Base-by-base conservation (phyloP, 2,888 invertebrate species). In the Eupsilia transversa region DNA sequence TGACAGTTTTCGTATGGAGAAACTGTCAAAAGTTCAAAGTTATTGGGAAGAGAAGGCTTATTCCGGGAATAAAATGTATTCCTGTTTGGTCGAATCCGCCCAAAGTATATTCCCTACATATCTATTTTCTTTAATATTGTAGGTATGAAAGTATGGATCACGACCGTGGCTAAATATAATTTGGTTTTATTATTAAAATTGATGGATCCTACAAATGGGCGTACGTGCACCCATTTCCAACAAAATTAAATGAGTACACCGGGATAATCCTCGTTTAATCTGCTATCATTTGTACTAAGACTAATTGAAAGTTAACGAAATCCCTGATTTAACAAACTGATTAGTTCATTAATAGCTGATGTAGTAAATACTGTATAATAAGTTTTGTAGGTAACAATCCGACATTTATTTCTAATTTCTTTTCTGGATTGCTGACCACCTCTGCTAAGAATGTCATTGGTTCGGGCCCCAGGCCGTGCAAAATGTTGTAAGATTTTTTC, bases 191-290 rank as follows among this genome's bases (percentile, higher is more conserved):
- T 72, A 74, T 74, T 79, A 73, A 83, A 80, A 78, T 83, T 65
- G 67, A 72, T 83, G 35, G 63, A 60, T 69, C 61, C 65, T 61
- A 57, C 65, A 67, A 65, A 60, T 46, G n/a, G 30, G 33, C 61
- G 61, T 56, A 71, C 33, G 68, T 64, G 52, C 57, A 70, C 69
- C 66, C 75, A 9, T 73, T 59, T 23, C 52, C 54, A 68, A 64
- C 72, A 60, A 82, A 79, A 78, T 78, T 46, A 73, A 65, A 78
- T 79, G 57, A 46, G 46, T 57, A 59, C 27, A 30, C 72, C 66
- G 69, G 69, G 67, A 76, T 86, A 72, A 84, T 71, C 77, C 68
- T 49, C 23, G 10, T n/a, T 41, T 77, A 81, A 79, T 77, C 74
- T 74, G 30, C 63, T 23, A 59, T 63, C 60, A 70, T 79, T 84